Evolutionary conservation across 2,888 invertebrate genomes (phyloP).

Genomic region (Chymomyza procnemis): DNA sequence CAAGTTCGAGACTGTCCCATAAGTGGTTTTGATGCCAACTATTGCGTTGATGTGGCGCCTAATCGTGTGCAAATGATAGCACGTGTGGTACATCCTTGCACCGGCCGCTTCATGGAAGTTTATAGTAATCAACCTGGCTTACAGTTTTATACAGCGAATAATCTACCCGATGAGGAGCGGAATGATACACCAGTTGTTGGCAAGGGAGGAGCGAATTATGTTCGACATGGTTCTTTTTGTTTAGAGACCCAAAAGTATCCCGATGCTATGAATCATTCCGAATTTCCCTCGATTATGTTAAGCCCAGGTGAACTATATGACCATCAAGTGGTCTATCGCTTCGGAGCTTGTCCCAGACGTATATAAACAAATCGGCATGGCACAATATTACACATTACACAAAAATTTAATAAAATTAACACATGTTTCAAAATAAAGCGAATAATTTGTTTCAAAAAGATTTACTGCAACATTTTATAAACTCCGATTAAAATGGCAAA

Average conservation of each 20-base stretch:
- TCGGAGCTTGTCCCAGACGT: slow-evolving; percentile 59
- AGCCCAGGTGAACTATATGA: slow-evolving; percentile 86
- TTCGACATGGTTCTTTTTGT: slow-evolving; percentile 88
- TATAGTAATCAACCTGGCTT: slow-evolving; percentile 93
- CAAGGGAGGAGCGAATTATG: slow-evolving; percentile 85
- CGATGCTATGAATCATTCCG: slow-evolving; percentile 89
- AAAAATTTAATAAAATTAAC: background rate
- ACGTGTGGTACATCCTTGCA: slow-evolving; percentile 84
- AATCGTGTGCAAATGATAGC: slow-evolving; percentile 81
- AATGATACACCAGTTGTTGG: slow-evolving; percentile 82
- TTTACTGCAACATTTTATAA: too few species aligned
- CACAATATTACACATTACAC: too few species aligned
- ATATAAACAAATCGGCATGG: slow-evolving; percentile 11
- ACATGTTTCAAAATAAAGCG: background rate
- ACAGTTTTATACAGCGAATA: slow-evolving; percentile 92
- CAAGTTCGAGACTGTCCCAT: slow-evolving; percentile 82
- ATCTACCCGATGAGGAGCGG: slow-evolving; percentile 82
- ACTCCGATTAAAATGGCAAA: too few species aligned
- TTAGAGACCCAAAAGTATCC: slow-evolving; percentile 95
- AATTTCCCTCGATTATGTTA: slow-evolving; percentile 86
- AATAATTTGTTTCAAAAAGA: too few species aligned
- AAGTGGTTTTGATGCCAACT: slow-evolving; percentile 55
- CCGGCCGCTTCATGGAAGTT: slow-evolving; percentile 88
- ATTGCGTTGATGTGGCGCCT: slow-evolving; percentile 47
- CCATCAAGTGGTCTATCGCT: slow-evolving; percentile 79